phyloP scores from a whole-genome alignment of 2,113 vertebrate genomes.

The Halichoeres trimaculatus region DNA sequence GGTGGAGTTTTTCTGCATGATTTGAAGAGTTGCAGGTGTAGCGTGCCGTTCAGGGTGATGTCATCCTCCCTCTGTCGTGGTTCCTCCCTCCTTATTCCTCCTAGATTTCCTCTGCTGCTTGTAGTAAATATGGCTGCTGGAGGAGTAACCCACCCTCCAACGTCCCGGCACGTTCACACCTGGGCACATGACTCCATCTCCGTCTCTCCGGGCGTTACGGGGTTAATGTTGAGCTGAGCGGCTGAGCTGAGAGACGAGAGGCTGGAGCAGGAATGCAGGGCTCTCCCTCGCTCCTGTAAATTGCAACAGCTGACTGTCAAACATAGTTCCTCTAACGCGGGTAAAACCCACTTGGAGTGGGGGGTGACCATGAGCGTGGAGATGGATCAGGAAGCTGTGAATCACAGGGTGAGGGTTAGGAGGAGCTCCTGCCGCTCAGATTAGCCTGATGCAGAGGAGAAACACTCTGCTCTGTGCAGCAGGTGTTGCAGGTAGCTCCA shows the following conservation, averaged over 20 bases:
- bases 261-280: conserved; percentile 16
- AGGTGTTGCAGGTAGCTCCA: conserved; percentile 28
- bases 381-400: conserved; percentile 56
- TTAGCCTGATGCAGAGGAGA: conserved; percentile 43
- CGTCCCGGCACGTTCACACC: conserved; percentile 44
- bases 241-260: conserved; percentile 28
- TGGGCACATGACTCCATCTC: conserved; percentile 11
- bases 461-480: conserved; percentile 35
- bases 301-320: conserved; percentile 73
- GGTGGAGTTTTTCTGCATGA: conserved; percentile 31
- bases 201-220: conserved; percentile 24
- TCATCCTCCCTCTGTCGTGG: conserved; percentile 42
- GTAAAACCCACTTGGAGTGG: conserved; percentile 56
- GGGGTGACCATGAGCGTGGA: too few relatives aligned
- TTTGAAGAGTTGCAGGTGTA: conserved; percentile 33
- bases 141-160: conserved; percentile 18
- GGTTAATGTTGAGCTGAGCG: conserved; percentile 11
- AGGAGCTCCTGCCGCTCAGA: conserved; percentile 15
- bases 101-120: conserved; percentile 27
- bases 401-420: too few relatives aligned
- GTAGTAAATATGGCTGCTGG: conserved; percentile 58
- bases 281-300: conserved; percentile 31
- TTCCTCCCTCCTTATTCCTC: conserved; percentile 26
- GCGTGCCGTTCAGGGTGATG: conserved; percentile 59
- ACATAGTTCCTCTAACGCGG: conserved; percentile 60